These are phyloP conservation scores for Sarcophaga bullata DNA, from an alignment of 1,140 invertebrate species.

Conservation along the genomic window DNA sequence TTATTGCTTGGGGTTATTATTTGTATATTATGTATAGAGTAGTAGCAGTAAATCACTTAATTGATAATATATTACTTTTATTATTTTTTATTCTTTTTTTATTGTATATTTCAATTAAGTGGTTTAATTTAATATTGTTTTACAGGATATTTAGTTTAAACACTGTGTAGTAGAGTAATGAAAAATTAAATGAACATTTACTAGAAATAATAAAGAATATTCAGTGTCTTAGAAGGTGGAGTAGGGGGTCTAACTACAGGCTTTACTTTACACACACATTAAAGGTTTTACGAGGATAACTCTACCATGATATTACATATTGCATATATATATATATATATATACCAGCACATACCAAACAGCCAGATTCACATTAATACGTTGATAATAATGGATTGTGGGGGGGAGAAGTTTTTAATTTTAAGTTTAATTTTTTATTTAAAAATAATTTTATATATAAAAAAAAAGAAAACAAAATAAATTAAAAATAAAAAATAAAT, in stretches of 20 bases:
- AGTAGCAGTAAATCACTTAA: constrained; percentile 9
- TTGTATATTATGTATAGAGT: background rate
- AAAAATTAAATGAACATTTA: constrained; percentile 40
- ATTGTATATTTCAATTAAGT: constrained; percentile 23
- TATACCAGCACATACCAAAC: too few species aligned
- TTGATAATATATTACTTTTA: constrained; percentile 9
- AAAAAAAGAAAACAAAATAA: background rate
- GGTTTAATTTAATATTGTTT: background rate
- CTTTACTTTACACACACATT: background rate
- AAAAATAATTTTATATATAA: background rate
- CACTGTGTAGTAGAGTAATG: constrained; percentile 37
- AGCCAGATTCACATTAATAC: too few species aligned
- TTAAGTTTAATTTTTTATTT: background rate
- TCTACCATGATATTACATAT: too few species aligned
- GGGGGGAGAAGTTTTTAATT: background rate
- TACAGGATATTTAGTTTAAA: constrained; percentile 21
- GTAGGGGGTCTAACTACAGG: constrained; percentile 16
- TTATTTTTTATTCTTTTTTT: background rate
- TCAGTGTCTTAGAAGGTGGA: background rate
- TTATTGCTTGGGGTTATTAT: background rate
- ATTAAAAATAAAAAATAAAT: background rate
- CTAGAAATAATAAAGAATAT: constrained; percentile 12
- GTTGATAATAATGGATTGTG: too few species aligned
- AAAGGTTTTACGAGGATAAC: too few species aligned
- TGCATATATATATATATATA: too few species aligned